Evolutionary conservation across 2,113 vertebrate genomes (phyloP).

Genomic region (Strix aluco): DNA sequence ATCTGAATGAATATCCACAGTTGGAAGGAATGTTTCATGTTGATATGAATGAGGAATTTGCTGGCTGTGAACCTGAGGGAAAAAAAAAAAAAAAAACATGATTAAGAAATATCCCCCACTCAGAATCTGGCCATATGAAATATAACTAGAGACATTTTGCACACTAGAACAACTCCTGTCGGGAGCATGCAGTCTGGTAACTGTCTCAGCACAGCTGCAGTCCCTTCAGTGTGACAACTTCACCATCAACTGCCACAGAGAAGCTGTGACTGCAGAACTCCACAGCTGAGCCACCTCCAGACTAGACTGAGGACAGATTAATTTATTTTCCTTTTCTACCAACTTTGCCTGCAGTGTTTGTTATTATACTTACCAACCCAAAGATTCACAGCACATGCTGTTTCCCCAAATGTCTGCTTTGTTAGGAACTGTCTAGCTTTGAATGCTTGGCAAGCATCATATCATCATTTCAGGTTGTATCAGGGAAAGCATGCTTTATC

Average conservation of each 20-base stretch:
- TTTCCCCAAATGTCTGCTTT: constrained; percentile 40
- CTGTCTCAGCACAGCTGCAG: constrained; percentile 60
- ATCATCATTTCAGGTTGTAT: neutral
- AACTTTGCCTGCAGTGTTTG: constrained; percentile 49
- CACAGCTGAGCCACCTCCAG: constrained; percentile 27
- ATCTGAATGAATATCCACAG: neutral
- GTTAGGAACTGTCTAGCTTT: constrained; percentile 19
- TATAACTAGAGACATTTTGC: neutral
- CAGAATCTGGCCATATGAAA: neutral
- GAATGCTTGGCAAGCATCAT: constrained; percentile 14
- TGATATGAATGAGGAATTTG: constrained; percentile 33
- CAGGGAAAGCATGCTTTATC: neutral
- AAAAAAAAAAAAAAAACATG: neutral
- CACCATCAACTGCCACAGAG: constrained; percentile 40
- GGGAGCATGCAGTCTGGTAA: constrained; percentile 42
- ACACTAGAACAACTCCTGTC: constrained; percentile 34
- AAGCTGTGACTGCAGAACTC: constrained; percentile 15
- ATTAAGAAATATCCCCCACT: constrained; percentile 45
- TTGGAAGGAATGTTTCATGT: constrained; percentile 3
- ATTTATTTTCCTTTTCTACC: constrained; percentile 53
- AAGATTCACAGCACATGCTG: constrained; percentile 20
- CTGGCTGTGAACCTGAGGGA: neutral
- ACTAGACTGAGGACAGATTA: constrained; percentile 38
- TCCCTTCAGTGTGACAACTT: constrained; percentile 58
- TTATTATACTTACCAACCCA: constrained; percentile 28